Percentiles rank a stretch among this genome's conserved stretches.
These are phyloP conservation scores for Metalampra italica DNA, from an alignment of 2,888 invertebrate species.

Conservation along the genomic window DNA sequence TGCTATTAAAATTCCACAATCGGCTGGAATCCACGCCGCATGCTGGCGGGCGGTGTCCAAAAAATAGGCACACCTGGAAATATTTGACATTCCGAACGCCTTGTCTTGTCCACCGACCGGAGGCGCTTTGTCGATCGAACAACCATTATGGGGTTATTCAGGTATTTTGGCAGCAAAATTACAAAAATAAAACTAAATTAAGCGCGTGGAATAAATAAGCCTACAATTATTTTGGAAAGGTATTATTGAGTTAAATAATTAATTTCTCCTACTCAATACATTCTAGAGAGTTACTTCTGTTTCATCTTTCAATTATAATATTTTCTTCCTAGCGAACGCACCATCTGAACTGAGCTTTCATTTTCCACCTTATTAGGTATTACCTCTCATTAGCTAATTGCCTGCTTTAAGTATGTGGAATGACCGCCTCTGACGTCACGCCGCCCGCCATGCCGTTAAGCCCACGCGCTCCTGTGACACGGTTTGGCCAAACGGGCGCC, in stretches of 20 bases:
- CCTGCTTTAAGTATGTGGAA: too few species aligned
- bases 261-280: too few species aligned
- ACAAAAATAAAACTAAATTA: too few species aligned
- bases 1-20: not conserved
- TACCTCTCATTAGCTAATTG: too few species aligned
- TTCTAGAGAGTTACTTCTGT: too few species aligned
- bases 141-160: not conserved
- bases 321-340: too few species aligned
- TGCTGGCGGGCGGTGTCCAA: not conserved
- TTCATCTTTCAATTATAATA: too few species aligned
- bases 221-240: too few species aligned
- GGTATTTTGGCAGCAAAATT: not conserved
- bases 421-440: not conserved
- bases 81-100: slow-evolving; percentile 9
- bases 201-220: too few species aligned
- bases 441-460: not conserved
- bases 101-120: slow-evolving; percentile 3
- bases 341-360: too few species aligned
- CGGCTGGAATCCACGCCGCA: not conserved
- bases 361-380: too few species aligned
- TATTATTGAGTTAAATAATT: too few species aligned
- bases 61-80: slow-evolving; percentile 4
- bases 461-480: not conserved
- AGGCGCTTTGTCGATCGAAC: slow-evolving; percentile 6
- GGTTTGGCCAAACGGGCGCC: not conserved